Evolutionary conservation across 2,888 invertebrate species (phyloP).

Genomic region (Tipula vernalis): DNA sequence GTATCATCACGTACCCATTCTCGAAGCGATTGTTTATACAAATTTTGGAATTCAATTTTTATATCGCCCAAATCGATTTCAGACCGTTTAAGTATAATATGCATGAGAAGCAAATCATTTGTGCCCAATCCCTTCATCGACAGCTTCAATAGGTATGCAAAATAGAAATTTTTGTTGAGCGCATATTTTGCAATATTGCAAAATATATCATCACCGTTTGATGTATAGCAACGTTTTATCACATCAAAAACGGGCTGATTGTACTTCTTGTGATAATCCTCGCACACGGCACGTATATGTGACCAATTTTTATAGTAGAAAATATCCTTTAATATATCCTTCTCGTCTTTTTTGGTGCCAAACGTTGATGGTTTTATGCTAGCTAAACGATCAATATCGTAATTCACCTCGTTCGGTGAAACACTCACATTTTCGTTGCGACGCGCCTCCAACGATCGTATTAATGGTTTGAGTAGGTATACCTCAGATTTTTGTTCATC

Average conservation of each 20-base stretch:
- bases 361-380: background rate
- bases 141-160: background rate
- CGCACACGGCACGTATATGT: background rate
- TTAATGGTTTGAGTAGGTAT: background rate
- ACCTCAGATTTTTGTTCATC: background rate
- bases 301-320: constrained; percentile 4
- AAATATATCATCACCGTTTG: background rate
- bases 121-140: constrained; percentile 1
- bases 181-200: background rate
- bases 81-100: background rate
- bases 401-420: background rate
- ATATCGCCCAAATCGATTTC: constrained; percentile 5
- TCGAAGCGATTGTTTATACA: background rate
- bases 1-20: background rate
- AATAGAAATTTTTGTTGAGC: constrained; percentile 5
- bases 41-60: background rate
- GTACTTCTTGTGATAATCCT: background rate
- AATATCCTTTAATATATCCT: background rate
- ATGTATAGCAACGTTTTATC: background rate
- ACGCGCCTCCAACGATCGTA: background rate
- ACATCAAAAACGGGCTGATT: background rate
- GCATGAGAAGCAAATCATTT: background rate
- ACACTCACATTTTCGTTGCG: background rate
- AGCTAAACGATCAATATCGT: background rate
- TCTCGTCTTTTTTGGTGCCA: background rate